Percentiles rank a stretch among this genome's conserved stretches.
Conservation (phyloP, 2,888 invertebrate genomes). For the Amphiduros pacificus region DNA sequence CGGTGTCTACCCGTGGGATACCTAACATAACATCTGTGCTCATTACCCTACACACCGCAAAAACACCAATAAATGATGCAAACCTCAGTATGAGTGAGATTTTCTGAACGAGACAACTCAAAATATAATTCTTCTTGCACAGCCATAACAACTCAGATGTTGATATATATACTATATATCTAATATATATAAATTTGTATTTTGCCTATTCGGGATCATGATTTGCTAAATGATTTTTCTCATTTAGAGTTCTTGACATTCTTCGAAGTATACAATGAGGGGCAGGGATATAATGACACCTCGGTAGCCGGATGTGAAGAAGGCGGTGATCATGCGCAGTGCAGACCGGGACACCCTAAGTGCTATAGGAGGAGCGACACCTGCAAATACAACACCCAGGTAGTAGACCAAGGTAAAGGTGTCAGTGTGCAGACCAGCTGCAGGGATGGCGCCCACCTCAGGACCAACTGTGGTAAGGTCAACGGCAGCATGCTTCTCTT, state of each 20-base stretch:
- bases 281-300: neutral
- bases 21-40: too few relatives aligned
- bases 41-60: too few relatives aligned
- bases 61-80: neutral
- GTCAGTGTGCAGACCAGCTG: slow-evolving; percentile 12
- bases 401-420: slow-evolving; percentile 4
- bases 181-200: too few relatives aligned
- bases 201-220: too few relatives aligned
- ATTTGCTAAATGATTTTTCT: neutral
- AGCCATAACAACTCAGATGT: too few relatives aligned
- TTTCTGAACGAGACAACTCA: too few relatives aligned
- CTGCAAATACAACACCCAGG: slow-evolving; percentile 19
- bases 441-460: slow-evolving; percentile 23
- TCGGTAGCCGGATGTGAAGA: slow-evolving; percentile 2
- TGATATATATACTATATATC: too few relatives aligned
- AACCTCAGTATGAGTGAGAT: neutral
- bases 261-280: neutral
- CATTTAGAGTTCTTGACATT: neutral
- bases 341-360: slow-evolving; percentile 4
- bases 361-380: slow-evolving; percentile 13
- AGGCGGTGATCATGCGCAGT: slow-evolving; percentile 8
- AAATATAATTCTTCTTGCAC: too few relatives aligned
- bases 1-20: too few relatives aligned
- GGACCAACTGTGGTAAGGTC: slow-evolving; percentile 22
- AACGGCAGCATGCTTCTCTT: too few relatives aligned